Evolutionary conservation across 2,888 invertebrate species (phyloP).

Genomic region (Eupithecia tripunctaria): DNA sequence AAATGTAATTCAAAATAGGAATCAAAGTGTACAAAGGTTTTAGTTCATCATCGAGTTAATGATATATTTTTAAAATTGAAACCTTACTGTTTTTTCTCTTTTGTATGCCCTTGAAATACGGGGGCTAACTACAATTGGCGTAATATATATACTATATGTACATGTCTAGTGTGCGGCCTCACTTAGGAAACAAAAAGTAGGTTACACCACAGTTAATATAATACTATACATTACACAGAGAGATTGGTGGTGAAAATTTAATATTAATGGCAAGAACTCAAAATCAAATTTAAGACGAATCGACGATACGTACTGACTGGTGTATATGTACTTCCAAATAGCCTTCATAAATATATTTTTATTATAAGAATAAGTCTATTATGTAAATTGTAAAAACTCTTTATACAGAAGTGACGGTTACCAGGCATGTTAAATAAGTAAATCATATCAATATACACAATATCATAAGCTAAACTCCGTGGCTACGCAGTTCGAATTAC

Average conservation of each 20-base stretch:
- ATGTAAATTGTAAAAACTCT: background rate
- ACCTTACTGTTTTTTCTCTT: no score
- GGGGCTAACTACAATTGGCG: no score
- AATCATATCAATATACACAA: no score
- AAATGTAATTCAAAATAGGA: no score
- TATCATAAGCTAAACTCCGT: no score
- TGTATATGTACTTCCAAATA: slow-evolving; percentile 2
- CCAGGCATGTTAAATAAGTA: background rate
- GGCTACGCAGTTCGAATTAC: no score
- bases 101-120: no score
- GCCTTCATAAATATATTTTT: slow-evolving; percentile 16
- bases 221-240: background rate
- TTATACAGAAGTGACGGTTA: background rate
- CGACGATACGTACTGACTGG: background rate
- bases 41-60: no score
- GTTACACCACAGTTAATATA: no score
- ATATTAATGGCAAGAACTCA: background rate
- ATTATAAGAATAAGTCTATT: slow-evolving; percentile 23
- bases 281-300: slow-evolving; percentile 1
- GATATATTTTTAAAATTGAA: no score
- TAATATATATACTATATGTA: no score
- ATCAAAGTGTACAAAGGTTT: no score
- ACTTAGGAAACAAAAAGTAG: background rate
- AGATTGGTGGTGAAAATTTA: background rate
- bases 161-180: background rate